These are phyloP conservation scores for Pogonognathellus flavescens DNA, from an alignment of 1,140 invertebrate genomes.

Conservation along the genomic window DNA sequence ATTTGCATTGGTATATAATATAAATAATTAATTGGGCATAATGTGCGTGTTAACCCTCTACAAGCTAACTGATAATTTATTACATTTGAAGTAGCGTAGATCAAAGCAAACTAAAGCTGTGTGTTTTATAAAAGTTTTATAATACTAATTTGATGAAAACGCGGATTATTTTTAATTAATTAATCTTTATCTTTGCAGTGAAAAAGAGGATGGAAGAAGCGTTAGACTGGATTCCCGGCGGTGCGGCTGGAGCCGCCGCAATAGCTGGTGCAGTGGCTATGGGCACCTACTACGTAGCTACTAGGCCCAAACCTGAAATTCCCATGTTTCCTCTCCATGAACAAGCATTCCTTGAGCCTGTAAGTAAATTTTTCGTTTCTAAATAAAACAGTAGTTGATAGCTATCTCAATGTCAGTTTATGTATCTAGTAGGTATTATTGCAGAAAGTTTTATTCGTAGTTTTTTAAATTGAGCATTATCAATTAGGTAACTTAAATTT, in stretches of 20 bases:
- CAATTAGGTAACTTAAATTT: too few relatives aligned
- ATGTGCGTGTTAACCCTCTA: too few relatives aligned
- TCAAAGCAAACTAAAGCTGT: neutral
- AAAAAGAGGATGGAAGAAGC: constrained; percentile 64
- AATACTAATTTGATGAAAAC: neutral
- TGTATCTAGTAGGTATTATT: too few relatives aligned
- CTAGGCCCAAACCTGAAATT: constrained; percentile 60
- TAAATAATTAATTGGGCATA: too few relatives aligned
- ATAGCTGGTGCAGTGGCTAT: constrained; percentile 59
- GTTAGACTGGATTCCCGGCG: constrained; percentile 65
- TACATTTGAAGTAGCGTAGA: too few relatives aligned
- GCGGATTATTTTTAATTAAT: neutral
- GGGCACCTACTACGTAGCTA: constrained; percentile 65
- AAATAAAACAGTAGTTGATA: too few relatives aligned
- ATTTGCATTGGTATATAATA: too few relatives aligned
- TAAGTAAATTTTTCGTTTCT: constrained; percentile 49
- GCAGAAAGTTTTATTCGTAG: too few relatives aligned
- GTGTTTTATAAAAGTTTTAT: neutral
- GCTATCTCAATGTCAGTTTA: too few relatives aligned
- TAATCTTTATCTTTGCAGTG: constrained; percentile 20
- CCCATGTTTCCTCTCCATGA: constrained; percentile 66
- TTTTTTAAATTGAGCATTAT: too few relatives aligned
- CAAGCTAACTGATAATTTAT: too few relatives aligned
- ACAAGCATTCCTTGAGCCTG: constrained; percentile 65
- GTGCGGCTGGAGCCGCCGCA: constrained; percentile 61